These are phyloP conservation scores for Drosophila kurseongensis DNA, from an alignment of 1,140 invertebrate species.

Conservation along the genomic window DNA sequence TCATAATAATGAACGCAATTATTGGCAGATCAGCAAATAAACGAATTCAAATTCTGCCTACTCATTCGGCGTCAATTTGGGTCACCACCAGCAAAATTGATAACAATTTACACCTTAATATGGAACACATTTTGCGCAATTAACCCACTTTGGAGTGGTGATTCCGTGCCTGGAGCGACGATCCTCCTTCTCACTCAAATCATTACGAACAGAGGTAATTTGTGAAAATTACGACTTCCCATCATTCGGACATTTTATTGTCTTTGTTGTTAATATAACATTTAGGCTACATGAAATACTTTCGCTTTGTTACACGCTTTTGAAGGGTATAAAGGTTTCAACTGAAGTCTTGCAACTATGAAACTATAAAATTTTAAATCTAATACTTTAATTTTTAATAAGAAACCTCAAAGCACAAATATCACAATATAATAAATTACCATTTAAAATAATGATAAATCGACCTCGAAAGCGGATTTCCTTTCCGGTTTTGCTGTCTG, in stretches of 20 bases:
- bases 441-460: neutral
- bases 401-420: no score
- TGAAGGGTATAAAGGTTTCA: neutral
- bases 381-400: no score
- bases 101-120: conserved; percentile 77
- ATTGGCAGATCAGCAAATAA: conserved; percentile 47
- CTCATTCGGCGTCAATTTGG: conserved; percentile 32
- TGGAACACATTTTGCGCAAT: conserved; percentile 54
- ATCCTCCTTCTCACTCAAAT: conserved; percentile 38
- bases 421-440: neutral
- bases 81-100: conserved; percentile 55
- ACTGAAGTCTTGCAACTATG: neutral
- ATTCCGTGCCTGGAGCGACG: conserved; percentile 16
- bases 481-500: conserved; percentile 19
- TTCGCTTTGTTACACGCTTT: conserved; percentile 36
- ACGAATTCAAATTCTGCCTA: conserved; percentile 25
- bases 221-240: conserved; percentile 63
- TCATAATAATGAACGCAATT: conserved; percentile 5
- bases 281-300: conserved; percentile 44
- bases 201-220: conserved; percentile 53
- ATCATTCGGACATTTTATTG: conserved; percentile 65
- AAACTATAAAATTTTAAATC: no score
- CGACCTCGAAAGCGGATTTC: conserved; percentile 2
- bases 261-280: conserved; percentile 34
- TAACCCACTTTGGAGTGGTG: conserved; percentile 51